Evolutionary conservation across 2,888 invertebrate genomes (phyloP), one percentile per base, ranked within the genome.

Genomic region (Gnatocerus cornutus): DNA sequence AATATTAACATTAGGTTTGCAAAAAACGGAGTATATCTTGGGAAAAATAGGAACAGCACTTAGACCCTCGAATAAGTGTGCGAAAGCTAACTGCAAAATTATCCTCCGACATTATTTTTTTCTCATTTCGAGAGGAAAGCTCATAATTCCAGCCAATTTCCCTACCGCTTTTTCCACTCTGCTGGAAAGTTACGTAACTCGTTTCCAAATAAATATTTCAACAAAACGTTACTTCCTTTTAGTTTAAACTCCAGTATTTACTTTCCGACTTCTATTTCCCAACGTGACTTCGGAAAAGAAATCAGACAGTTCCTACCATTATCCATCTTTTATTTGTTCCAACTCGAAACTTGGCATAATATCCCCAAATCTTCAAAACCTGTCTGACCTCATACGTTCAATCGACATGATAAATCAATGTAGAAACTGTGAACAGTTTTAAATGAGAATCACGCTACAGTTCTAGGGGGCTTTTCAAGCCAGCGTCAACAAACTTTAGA

Each of bases 181-280:
- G 33, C 33, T n/a, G 33, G n/a, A n/a, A 33, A 33, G 33, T 33
- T 33, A 33, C 33, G 33, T 33, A 33, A 33, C 33, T 33, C 33
- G 9, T n/a, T 33, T 33, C n/a, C 3, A 33, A 33, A 21, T 21
- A 21, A 21, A 33, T 33, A 33, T 33, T 33, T 33, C 33, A 33
- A 7, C 33, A 33, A n/a, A 33, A 33, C 33, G 33, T 33, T 33
- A 33, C 33, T 33, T 33, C 33, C 33, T 33, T 33, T 33, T 33
- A 33, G 2, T 33, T 33, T 33, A 33, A 33, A 33, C n/a, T 33
- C 7, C 33, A n/a, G 33, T 33, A n/a, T 33, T 33, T 33, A 33
- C 33, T 33, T 33, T 33, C 33, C 33, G 33, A 4, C 33, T 2
- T 33, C 33, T 33, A 33, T 33, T 33, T 33, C n/a, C n/a, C 33